Evolutionary conservation across 2,888 invertebrate genomes (phyloP).

Genomic region (Drosophila birchii): DNA sequence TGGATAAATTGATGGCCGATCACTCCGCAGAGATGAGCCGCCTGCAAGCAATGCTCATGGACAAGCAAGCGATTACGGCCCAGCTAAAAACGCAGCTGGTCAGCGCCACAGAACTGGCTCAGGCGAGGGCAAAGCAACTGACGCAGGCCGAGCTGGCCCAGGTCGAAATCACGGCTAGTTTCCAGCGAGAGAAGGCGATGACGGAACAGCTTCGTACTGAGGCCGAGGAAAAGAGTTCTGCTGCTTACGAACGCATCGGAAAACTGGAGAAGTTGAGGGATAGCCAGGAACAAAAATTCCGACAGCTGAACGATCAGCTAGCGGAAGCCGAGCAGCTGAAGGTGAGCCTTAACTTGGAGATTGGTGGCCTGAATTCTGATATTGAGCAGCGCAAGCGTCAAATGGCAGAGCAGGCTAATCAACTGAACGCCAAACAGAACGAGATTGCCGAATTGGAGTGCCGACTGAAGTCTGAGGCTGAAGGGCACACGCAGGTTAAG

Average conservation of each 20-base stretch:
- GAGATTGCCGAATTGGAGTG: slow-evolving; percentile 5
- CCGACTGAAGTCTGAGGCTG: slow-evolving; percentile 32
- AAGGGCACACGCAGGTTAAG: slow-evolving; percentile 29
- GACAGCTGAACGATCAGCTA: slow-evolving; percentile 62
- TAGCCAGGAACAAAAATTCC: slow-evolving; percentile 61
- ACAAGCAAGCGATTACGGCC: slow-evolving; percentile 14
- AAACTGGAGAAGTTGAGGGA: slow-evolving; percentile 69
- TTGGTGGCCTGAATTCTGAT: slow-evolving; percentile 72
- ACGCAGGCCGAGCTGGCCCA: not conserved
- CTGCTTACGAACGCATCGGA: slow-evolving; percentile 54
- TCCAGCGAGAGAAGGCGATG: slow-evolving; percentile 11
- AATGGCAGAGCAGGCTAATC: not conserved
- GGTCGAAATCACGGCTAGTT: slow-evolving; percentile 10
- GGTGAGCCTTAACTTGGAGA: slow-evolving; percentile 69
- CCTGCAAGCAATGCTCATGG: slow-evolving; percentile 21
- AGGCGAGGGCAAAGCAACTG: not conserved
- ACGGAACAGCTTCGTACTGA: slow-evolving; percentile 16
- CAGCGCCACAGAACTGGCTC: slow-evolving; percentile 18
- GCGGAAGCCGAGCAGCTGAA: slow-evolving; percentile 62
- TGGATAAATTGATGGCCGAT: not conserved
- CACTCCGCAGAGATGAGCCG: slow-evolving; percentile 23
- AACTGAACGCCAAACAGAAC: slow-evolving; percentile 3
- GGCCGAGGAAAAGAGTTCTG: slow-evolving; percentile 47
- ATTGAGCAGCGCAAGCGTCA: slow-evolving; percentile 34
- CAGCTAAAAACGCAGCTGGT: not conserved